phyloP scores from a whole-genome alignment of 2,797 vertebrate genomes.

The Hoplostethus atlanticus region DNA sequence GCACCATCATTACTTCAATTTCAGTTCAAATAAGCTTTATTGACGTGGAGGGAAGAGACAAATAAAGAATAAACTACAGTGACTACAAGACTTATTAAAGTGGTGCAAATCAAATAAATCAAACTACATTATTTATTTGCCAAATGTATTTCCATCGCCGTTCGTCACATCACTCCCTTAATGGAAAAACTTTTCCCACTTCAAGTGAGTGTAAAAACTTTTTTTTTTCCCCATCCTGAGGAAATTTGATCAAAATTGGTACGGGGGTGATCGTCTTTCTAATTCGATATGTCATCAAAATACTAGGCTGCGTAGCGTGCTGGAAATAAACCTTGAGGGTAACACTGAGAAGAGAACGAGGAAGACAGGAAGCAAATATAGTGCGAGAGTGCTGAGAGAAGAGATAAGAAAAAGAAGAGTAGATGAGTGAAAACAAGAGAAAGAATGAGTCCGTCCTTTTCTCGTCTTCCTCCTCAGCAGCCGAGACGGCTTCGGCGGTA shows the following conservation, averaged over 20 bases:
- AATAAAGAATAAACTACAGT: no score
- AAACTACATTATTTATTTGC: background rate
- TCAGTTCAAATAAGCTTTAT: no score
- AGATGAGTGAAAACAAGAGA: background rate
- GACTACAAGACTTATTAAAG: background rate
- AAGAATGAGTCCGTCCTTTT: background rate
- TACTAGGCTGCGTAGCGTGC: background rate
- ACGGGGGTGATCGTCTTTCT: background rate
- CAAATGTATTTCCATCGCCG: background rate
- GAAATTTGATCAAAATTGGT: background rate
- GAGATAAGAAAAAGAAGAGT: background rate
- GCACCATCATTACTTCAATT: no score
- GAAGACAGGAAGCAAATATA: background rate
- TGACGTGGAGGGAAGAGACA: background rate
- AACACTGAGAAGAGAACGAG: background rate
- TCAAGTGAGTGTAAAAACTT: no score
- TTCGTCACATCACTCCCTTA: no score
- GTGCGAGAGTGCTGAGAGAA: background rate
- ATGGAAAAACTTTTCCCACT: no score
- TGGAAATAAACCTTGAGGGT: background rate
- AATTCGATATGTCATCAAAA: background rate
- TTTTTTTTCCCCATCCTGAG: background rate
- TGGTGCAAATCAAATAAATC: no score
- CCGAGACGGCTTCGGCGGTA: no score
- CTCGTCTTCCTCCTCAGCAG: constrained; percentile 8